Percentiles rank a stretch among this genome's conserved stretches.
phyloP scores from a whole-genome alignment of 1,140 invertebrate species.

The Cyclina sinensis region DNA sequence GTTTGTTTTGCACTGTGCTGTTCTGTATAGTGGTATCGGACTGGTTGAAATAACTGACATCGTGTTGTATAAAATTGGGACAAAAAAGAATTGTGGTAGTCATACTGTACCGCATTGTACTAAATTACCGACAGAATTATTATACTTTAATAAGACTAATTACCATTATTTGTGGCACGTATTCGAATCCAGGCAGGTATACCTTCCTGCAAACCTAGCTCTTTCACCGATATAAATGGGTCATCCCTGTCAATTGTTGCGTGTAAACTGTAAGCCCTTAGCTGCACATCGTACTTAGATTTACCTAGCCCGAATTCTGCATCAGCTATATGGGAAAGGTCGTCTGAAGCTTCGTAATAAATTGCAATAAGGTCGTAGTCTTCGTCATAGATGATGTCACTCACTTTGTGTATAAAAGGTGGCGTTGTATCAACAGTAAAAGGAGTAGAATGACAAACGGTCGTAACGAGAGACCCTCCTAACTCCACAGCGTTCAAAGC shows the following conservation, averaged over 20 bases:
- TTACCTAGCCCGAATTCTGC: conserved; percentile 78
- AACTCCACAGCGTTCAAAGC: conserved; percentile 76
- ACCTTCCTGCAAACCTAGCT: conserved; percentile 72
- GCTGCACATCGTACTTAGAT: conserved; percentile 78
- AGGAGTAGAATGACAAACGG: conserved; percentile 78
- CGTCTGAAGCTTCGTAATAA: conserved; percentile 76
- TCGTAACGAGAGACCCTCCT: conserved; percentile 79
- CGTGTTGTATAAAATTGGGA: too few species aligned
- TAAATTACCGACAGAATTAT: too few species aligned
- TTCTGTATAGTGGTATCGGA: too few species aligned
- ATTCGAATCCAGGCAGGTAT: conserved; percentile 76
- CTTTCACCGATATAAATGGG: conserved; percentile 72
- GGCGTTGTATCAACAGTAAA: conserved; percentile 78
- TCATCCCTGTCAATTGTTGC: conserved; percentile 65
- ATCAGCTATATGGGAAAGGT: conserved; percentile 69
- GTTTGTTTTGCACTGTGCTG: too few species aligned
- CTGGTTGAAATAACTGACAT: too few species aligned
- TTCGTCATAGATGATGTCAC: conserved; percentile 77
- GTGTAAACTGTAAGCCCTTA: conserved; percentile 72
- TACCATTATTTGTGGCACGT: conserved; percentile 76
- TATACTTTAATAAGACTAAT: neutral
- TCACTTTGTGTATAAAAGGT: conserved; percentile 70
- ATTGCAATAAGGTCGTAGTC: conserved; percentile 77
- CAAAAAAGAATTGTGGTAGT: too few species aligned
- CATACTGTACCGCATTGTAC: too few species aligned